phyloP scores from a whole-genome alignment of 2,113 vertebrate species.

The Typhlomys cinereus region DNA sequence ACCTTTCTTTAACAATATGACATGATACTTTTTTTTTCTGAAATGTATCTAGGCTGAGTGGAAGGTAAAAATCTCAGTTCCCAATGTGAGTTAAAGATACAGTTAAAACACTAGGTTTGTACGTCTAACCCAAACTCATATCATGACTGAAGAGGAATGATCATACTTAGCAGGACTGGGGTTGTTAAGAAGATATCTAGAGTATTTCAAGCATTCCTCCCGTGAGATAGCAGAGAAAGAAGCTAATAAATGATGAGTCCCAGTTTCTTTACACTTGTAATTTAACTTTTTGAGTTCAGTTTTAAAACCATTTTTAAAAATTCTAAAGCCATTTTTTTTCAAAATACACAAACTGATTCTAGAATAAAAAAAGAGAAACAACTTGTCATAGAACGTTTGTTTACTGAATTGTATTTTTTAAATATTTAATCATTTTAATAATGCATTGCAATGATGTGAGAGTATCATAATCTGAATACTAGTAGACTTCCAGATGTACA shows the following conservation, averaged over 20 bases:
- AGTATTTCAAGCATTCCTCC: neutral
- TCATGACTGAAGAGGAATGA: too few relatives aligned
- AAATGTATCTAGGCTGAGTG: neutral
- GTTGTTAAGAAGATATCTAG: too few relatives aligned
- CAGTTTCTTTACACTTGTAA: neutral
- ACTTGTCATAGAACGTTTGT: neutral
- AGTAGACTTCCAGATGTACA: too few relatives aligned
- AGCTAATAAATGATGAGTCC: neutral
- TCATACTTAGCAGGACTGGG: too few relatives aligned
- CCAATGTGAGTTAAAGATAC: neutral
- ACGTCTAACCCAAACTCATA: neutral
- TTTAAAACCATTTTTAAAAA: neutral
- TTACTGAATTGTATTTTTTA: neutral
- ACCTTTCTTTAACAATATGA: too few relatives aligned
- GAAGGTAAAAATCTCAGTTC: neutral
- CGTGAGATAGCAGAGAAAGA: neutral
- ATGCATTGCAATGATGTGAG: too few relatives aligned
- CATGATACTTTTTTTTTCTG: neutral
- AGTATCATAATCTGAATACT: too few relatives aligned
- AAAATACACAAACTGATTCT: too few relatives aligned
- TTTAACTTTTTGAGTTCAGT: neutral
- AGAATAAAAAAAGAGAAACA: too few relatives aligned
- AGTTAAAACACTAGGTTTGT: neutral
- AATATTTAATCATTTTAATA: neutral
- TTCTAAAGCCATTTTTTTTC: neutral